Percentiles rank a stretch among this genome's conserved stretches.
Evolutionary conservation across 1,140 invertebrate species (phyloP).

Genomic region (Caenorhabditis remanei): DNA sequence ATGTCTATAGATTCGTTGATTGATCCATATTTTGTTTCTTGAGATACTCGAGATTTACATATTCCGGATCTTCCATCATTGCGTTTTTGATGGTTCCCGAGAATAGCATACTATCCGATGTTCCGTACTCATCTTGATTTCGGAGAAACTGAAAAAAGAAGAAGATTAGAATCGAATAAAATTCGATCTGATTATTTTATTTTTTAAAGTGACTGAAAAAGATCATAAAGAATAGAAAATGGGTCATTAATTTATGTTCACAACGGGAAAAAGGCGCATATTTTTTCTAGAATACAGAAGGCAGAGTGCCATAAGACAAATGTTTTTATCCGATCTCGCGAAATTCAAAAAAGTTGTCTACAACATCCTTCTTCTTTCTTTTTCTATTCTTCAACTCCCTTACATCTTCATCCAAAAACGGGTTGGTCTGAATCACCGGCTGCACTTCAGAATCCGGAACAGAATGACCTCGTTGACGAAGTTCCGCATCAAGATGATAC

Average conservation of each 20-base stretch:
- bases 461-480: slow-evolving; percentile 54
- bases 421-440: slow-evolving; percentile 7
- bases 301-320: too few relatives aligned
- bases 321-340: too few relatives aligned
- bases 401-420: slow-evolving; percentile 47
- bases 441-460: slow-evolving; percentile 18
- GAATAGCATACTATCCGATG: slow-evolving; percentile 51
- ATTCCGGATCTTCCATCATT: slow-evolving; percentile 60
- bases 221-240: background rate
- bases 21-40: slow-evolving; percentile 44
- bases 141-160: slow-evolving; percentile 30
- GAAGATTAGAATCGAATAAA: background rate
- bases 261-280: background rate
- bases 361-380: background rate
- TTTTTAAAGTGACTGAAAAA: background rate
- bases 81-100: slow-evolving; percentile 45
- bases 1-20: slow-evolving; percentile 44
- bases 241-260: background rate
- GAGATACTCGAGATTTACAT: slow-evolving; percentile 63
- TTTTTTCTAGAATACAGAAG: too few relatives aligned
- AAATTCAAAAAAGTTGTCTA: too few relatives aligned
- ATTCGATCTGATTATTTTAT: too few relatives aligned
- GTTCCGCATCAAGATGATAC: slow-evolving; percentile 57
- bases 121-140: slow-evolving; percentile 53
- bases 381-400: background rate